A percentile compares a stretch with the other conserved stretches of the same genome.
Evolutionary conservation across 2,797 vertebrate species (phyloP).

Genomic region (Scolopax rusticola): DNA sequence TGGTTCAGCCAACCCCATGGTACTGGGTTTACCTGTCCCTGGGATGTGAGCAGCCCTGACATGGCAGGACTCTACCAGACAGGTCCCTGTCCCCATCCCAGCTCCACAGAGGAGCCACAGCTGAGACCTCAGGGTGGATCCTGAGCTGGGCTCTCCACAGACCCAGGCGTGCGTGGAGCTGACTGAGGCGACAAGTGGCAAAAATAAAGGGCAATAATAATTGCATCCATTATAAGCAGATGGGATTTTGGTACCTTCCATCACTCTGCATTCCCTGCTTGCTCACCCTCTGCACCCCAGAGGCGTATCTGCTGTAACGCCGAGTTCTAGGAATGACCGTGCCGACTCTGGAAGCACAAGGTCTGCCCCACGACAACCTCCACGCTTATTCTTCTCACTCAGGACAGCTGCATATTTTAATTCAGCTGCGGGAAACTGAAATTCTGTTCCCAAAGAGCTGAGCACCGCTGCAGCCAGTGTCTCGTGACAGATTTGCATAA

Average conservation of each 20-base stretch:
- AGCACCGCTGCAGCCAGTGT: background rate
- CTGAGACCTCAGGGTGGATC: accelerated
- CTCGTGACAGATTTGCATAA: background rate
- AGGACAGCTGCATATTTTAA: background rate
- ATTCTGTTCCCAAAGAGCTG: background rate
- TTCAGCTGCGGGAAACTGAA: background rate
- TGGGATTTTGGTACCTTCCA: background rate
- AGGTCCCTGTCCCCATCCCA: background rate
- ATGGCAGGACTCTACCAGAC: background rate
- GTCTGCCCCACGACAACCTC: background rate
- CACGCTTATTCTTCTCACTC: background rate
- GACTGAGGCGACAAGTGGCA: background rate
- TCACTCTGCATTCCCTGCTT: background rate
- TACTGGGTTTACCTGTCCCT: no score
- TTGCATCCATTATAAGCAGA: background rate
- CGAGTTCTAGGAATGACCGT: background rate
- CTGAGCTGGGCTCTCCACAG: background rate
- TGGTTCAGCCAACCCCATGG: background rate
- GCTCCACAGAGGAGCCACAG: accelerated
- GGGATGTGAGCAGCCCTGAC: background rate
- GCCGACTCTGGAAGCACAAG: background rate
- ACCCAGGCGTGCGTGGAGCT: accelerated
- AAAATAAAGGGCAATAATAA: background rate
- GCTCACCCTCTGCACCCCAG: background rate
- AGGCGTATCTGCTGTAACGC: background rate